Base-by-base conservation (phyloP, 2,797 vertebrate species). In the Cryptoblepharus egeriae region DNA sequence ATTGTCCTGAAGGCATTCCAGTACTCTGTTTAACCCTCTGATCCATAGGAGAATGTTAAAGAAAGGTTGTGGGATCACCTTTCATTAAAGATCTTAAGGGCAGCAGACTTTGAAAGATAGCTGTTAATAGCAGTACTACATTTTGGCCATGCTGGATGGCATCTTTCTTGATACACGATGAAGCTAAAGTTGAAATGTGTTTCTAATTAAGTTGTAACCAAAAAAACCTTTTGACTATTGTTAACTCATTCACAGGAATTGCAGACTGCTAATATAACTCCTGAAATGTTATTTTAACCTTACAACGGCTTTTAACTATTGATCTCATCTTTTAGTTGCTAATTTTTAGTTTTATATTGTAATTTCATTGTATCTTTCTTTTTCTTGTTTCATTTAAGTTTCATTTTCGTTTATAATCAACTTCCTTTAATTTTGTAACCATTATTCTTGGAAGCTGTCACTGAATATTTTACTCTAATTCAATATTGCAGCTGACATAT, bases 261-360 rank as follows among this genome's bases (percentile, higher is more conserved):
- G 49, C 49, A 68, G 77, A 57, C 64, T 68, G 64, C 68, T 78
- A 78, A 68, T 39, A 68, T 20, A 68, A 78, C 77, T 42, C 65
- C 75, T 65, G n/a, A 65, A 77, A 63, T 64, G 52, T 72, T n/a
- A 65, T 65, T 77, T 24, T 77, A 77, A 67, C 67, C 42, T 67
- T 67, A 65, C 35, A 16, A 67, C 13, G 63, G 45, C 63, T 77
- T 77, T 77, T 77, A 67, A 77, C 63, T 65, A 67, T 77, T 77
- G 67, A 77, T 77, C 63, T 77, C 63, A 55, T 37, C n/a, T 77
- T 67, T 52, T 64, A 67, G 63, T 67, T 64, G 61, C 42, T 77
- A 77, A 55, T 35, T 77, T 77, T 65, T 77, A 65, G 37, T 77
- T 77, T 45, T 52, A 16, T 32, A 35, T 67, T 55, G 63, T 26